Percentiles rank a stretch among this genome's conserved stretches.
Conservation (phyloP, 2,888 invertebrate species). For the Scelioninae gen. 2 region DNA sequence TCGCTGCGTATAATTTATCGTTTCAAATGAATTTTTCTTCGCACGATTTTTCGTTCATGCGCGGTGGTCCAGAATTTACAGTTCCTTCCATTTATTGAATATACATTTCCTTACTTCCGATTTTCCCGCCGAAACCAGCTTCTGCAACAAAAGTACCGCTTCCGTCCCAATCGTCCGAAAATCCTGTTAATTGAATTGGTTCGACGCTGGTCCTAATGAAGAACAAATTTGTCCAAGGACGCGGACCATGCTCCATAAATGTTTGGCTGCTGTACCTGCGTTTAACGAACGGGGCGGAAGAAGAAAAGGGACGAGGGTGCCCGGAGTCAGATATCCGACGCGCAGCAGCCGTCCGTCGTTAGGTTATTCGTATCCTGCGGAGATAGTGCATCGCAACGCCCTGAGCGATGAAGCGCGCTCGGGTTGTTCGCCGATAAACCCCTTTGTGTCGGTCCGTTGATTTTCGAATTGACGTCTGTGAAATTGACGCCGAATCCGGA, state of each 20-base stretch:
- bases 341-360: slow-evolving; percentile 65
- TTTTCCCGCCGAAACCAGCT: no score
- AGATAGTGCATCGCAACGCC: slow-evolving; percentile 70
- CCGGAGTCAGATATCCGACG: slow-evolving; percentile 57
- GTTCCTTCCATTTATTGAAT: no score
- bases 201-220: slow-evolving; percentile 44
- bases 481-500: slow-evolving; percentile 69
- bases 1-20: no score
- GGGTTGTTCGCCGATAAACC: slow-evolving; percentile 68
- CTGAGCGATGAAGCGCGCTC: slow-evolving; percentile 67
- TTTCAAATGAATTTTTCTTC: no score
- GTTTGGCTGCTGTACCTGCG: slow-evolving; percentile 49
- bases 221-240: slow-evolving; percentile 55
- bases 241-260: slow-evolving; percentile 45
- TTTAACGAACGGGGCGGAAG: slow-evolving; percentile 56
- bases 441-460: slow-evolving; percentile 71
- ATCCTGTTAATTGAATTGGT: no score
- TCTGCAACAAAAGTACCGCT: no score
- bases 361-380: slow-evolving; percentile 67
- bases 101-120: no score
- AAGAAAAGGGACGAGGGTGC: slow-evolving; percentile 52
- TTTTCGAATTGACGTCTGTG: slow-evolving; percentile 69
- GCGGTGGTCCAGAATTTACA: no score
- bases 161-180: no score
- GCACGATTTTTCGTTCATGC: no score